Evolutionary conservation across 2,113 vertebrate species (phyloP), one percentile per base, ranked within the genome.

Genomic region (Opisthocomus hoazin): DNA sequence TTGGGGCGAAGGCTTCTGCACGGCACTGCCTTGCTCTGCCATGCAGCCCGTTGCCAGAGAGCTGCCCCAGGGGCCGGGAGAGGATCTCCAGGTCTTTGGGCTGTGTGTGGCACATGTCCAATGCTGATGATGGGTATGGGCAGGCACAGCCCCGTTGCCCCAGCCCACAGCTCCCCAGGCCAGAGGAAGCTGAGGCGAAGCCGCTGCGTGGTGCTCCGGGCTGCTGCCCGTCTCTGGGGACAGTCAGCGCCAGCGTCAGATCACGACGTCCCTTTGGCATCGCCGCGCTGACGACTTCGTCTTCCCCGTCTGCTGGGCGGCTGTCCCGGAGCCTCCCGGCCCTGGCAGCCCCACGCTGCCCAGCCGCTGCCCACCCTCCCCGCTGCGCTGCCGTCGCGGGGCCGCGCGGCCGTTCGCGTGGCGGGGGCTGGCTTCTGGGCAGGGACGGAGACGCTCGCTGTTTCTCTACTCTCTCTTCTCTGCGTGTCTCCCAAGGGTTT

Each of bases 301-400:
- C 75, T 54, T 65, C n/a, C 30, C 43, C 53, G 34, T 8, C 45
- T 73, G 58, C 58, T 53, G 60, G 29, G 45, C 46, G 84, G 29
- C 36, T 46, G 6, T 32, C 39, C 20, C n/a, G 15, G 76, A 77
- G 34, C 58, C 19, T 45, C 75, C 56, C 15, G 46, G 19, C 23
- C 46, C 54, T 69, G 53, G 18, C 69, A 54, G 56, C 64, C 41
- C 37, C 57, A 6, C 9, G 11, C 36, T 73, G 48, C 57, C 64
- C 20, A 19, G 6, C 12, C 19, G 6, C 37, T 84, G 58, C 58
- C 73, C 51, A 23, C n/a, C 46, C 26, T 84, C 17, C 84, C 45
- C 0, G 1, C 34, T 30, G 37, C 22, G 26, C 22, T 43, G 26
- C 24, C 2, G 2, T 15, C 9, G 0, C 27, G 23, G 63, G 54